Conservation (phyloP, 2,113 vertebrate genomes). For the Acanthisitta chloris region DNA sequence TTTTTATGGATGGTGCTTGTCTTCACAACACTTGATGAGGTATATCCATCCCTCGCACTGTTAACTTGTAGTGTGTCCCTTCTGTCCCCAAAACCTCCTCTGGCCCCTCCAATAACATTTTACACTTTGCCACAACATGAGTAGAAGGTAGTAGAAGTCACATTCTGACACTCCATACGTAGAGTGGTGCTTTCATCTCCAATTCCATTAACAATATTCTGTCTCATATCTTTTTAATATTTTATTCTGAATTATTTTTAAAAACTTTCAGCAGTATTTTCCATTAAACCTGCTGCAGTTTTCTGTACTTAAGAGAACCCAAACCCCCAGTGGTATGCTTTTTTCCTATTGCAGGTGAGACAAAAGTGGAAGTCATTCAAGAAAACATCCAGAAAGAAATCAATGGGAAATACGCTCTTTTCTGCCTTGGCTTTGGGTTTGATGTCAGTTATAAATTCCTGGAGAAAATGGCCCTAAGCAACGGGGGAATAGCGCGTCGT, state of each 20-base stretch:
- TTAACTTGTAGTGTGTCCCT: not conserved
- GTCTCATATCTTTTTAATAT: not conserved
- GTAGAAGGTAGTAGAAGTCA: not conserved
- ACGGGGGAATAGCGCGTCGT: conserved; percentile 85
- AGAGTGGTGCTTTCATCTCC: not conserved
- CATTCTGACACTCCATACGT: not conserved
- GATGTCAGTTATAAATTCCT: conserved; percentile 85
- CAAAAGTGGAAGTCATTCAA: conserved; percentile 63
- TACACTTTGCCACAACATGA: not conserved
- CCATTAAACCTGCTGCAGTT: not conserved
- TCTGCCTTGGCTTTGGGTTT: conserved; percentile 89
- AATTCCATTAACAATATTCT: not conserved
- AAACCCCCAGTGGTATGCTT: not conserved
- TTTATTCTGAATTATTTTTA: not conserved
- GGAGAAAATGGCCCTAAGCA: conserved; percentile 85
- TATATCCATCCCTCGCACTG: not conserved
- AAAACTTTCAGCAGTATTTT: not conserved
- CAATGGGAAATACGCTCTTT: conserved; percentile 77
- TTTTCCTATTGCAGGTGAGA: conserved; percentile 70
- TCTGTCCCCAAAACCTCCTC: not conserved
- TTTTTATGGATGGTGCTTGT: not conserved
- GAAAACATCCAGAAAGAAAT: conserved; percentile 72
- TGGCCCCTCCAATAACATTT: not conserved
- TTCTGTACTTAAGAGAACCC: not conserved
- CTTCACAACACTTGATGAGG: not conserved